Base-by-base conservation (phyloP, 2,888 invertebrate genomes). In the Atethmia centrago region DNA sequence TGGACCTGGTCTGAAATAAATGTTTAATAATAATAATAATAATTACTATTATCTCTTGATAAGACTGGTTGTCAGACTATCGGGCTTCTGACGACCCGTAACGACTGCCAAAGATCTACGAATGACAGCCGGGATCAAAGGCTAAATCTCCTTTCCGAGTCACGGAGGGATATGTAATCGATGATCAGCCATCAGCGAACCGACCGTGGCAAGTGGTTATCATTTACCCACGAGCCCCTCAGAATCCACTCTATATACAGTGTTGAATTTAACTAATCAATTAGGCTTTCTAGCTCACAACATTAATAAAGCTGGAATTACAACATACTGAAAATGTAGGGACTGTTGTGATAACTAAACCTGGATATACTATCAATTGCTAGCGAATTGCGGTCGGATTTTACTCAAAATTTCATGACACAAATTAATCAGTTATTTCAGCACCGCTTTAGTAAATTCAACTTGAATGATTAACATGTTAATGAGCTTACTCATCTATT, bases 391-490 rank as follows among this genome's bases (percentile, higher is more conserved):
- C 31, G 59, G 59, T 59, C 49, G 5, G 8, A 25, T 59, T 73
- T 73, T 25, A 47, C 31, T 59, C 49, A 72, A 59, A 73, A 51
- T 59, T 31, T 5, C 8, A 25, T 21, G 12, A 61, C 31, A 59
- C 61, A 45, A 53, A 62, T 36, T 25, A 61, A 74, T 62, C 21
- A 36, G 25, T 62, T 45, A 25, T 45, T 74, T 62, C 51, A 73
- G 25, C 42, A 21, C 21, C 0, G 25, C 2, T 45, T 51, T 14
- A 25, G 9, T 36, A 51, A 73, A 51, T 51, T 42, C 16, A 0
- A 19, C 16, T 31, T 31, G 8, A 47, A 51, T 73, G 42, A 74
- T 53, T 72, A 21, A 51, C 3, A n/a, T 21, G 21, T 19, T 45
- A 74, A 53, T 74, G 25, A 62, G 51, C 42, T 36, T 8, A 42